Percentiles rank a stretch among this genome's conserved stretches.
Conservation (phyloP, 2,888 invertebrate species). For the Phrixothrix hirtus region DNA sequence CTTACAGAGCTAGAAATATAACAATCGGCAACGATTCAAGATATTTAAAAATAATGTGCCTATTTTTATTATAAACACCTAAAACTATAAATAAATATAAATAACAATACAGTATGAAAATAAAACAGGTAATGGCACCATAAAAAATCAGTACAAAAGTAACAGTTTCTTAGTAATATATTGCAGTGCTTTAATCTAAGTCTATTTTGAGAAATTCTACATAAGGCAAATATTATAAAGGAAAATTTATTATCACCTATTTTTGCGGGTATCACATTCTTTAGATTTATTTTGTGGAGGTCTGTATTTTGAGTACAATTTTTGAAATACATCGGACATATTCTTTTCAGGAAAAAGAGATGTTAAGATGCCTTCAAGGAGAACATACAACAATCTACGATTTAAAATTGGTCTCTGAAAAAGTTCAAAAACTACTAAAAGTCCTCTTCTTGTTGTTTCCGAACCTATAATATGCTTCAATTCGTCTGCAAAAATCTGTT, state of each 20-base stretch:
- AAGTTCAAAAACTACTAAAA: slow-evolving; percentile 82
- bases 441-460: slow-evolving; percentile 81
- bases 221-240: too few species aligned
- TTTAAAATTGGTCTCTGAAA: slow-evolving; percentile 87
- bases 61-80: too few species aligned
- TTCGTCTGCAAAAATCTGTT: slow-evolving; percentile 65
- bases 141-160: too few species aligned
- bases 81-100: too few species aligned
- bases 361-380: slow-evolving; percentile 79
- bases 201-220: too few species aligned
- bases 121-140: too few species aligned
- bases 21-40: too few species aligned
- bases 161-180: too few species aligned
- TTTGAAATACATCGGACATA: slow-evolving; percentile 70
- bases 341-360: slow-evolving; percentile 81
- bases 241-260: slow-evolving; percentile 47
- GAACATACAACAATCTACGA: slow-evolving; percentile 77
- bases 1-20: too few species aligned
- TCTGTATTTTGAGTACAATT: slow-evolving; percentile 71
- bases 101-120: too few species aligned
- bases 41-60: too few species aligned
- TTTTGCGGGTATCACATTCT: slow-evolving; percentile 35
- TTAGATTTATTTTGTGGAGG: slow-evolving; percentile 35
- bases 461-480: slow-evolving; percentile 86
- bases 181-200: too few species aligned